Evolutionary conservation across 2,113 vertebrate species (phyloP), one percentile per base, ranked within the genome.

Genomic region (Chamaetylas fuelleborni): DNA sequence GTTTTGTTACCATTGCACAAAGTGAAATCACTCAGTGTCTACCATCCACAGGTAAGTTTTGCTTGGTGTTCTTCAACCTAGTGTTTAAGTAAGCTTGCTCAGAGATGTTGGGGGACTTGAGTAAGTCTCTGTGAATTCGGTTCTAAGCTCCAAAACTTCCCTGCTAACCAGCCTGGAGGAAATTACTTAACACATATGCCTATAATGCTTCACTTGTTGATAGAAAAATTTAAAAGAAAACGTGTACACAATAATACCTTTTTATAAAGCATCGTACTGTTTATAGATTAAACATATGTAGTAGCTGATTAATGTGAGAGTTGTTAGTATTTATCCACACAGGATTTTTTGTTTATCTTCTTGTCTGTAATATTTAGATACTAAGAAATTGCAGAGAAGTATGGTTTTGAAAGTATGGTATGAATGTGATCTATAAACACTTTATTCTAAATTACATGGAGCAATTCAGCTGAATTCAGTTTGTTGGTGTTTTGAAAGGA

Each of bases 11-110:
- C 99, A 79, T 98, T 99, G 97, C 99, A 99, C 98, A 99, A 99
- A 99, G 99, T 99, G 97, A 99, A 99, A 96, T 99, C 99, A 71
- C 98, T 99, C 96, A 99, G 99, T 93, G 99, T 99, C 86, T 99
- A 99, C 97, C 99, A 99, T 93, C 99, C 99, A 78, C 99, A 99
- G 99, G 99, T 99, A 97, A 82, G 72, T 85, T 85, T 53, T 90
- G 8, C 53, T 34, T 1, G 0, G 8, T 1, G 1, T 25, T 84
- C 69, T 79, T 50, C 17, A 8, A 33, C 12, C 18, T 64, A 5
- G 18, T 36, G 9, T 57, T 85, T 14, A 79, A 50, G 22, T 45
- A 53, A 67, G 13, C 6, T 62, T 56, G 23, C 19, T 19, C 38
- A 17, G 71, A 84, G 60, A 84, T 12, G 5, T 1, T 50, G 20